A percentile compares a stretch with the other conserved stretches of the same genome.
These are phyloP conservation scores for Galerucella pusilla DNA, from an alignment of 2,888 invertebrate genomes.

Conservation along the genomic window DNA sequence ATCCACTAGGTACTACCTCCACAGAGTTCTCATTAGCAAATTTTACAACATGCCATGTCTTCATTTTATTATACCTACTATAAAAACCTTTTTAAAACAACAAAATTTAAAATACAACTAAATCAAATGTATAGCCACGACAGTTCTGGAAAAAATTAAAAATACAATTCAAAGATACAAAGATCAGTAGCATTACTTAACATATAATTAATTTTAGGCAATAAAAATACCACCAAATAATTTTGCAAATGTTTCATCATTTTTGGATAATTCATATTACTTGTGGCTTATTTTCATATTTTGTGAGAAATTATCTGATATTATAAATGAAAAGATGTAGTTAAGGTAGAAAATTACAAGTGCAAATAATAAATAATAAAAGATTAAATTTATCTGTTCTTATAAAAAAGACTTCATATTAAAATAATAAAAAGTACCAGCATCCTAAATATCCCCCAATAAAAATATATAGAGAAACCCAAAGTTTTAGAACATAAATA, in stretches of 20 bases:
- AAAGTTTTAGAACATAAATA: too few species aligned
- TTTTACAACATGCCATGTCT: slow-evolving; percentile 10
- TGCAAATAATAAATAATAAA: too few species aligned
- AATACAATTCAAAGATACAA: not conserved
- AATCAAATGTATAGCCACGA: slow-evolving; percentile 6
- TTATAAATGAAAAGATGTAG: too few species aligned
- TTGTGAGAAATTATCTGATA: too few species aligned
- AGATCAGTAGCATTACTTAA: not conserved
- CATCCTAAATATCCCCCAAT: too few species aligned
- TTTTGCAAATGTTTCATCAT: not conserved
- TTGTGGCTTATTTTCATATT: too few species aligned
- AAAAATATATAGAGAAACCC: too few species aligned
- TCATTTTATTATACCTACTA: slow-evolving; percentile 10
- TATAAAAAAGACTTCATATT: too few species aligned
- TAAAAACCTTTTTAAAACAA: slow-evolving; percentile 20
- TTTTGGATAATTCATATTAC: too few species aligned
- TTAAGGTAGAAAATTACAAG: too few species aligned
- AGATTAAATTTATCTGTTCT: too few species aligned
- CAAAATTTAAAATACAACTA: slow-evolving; percentile 14
- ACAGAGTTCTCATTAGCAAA: slow-evolving; percentile 22
- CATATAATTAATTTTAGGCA: not conserved
- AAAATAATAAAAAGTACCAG: too few species aligned
- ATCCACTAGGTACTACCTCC: slow-evolving; percentile 24
- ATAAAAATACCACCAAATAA: not conserved
- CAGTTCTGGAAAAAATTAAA: not conserved